Evolutionary conservation across 2,888 invertebrate genomes (phyloP), one percentile per base, ranked within the genome.

Genomic region (Athrips mouffetella): DNA sequence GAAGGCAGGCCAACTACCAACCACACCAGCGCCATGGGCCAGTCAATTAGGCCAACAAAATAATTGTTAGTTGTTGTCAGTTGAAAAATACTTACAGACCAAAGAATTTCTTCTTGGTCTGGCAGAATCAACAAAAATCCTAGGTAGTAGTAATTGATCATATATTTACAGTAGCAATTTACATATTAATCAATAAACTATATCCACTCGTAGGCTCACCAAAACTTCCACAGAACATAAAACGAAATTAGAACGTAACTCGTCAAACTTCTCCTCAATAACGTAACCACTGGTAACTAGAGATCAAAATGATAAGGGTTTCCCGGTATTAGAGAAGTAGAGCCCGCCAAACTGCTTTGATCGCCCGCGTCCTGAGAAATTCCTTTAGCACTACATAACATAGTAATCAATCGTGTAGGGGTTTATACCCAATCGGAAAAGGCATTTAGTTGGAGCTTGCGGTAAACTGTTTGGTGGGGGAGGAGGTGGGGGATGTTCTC

Each of bases 381-480:
- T 79, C 81, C 83, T 73, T 76, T 64, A 59, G 63, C 60, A 65
- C 63, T 66, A 65, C 64, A 74, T 71, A 74, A 75, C 78, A 73
- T 63, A 80, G 76, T 83, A 86, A 84, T 85, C 84, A 86, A 83
- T 86, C 76, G 80, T 68, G 70, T 67, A 52, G 52, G 60, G 37
- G 42, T 39, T 74, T 75, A 76, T 67, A 73, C 70, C 39, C 74
- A 76, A 81, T 81, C 78, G 81, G 81, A 76, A 80, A 80, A 82
- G 83, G 83, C 76, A 86, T 84, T 83, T 86, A 85, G 86, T 86
- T 84, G 70, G 74, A 81, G 80, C 70, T 83, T 84, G 86, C 73
- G 84, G 86, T 84, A 77, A 83, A 80, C 82, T 83, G 85, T 85
- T 85, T 85, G 85, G 73, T 72, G 62, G 60, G 65, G 67, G 53